phyloP scores from a whole-genome alignment of 2,113 vertebrate genomes.

The Pterophyllum scalare region DNA sequence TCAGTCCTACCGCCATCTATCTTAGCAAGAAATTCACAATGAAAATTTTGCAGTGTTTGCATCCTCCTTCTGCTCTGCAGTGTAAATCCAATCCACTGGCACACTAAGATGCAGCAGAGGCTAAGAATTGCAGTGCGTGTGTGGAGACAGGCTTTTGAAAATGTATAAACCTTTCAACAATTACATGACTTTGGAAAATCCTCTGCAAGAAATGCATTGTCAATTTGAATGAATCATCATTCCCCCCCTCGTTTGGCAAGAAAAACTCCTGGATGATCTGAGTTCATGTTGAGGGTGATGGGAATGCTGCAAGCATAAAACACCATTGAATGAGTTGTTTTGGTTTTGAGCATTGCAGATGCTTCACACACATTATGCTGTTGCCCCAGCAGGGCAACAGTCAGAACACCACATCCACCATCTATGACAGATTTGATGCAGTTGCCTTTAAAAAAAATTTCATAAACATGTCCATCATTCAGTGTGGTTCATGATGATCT shows the following conservation, averaged over 20 bases:
- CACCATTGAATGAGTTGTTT: background rate
- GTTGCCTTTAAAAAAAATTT: background rate
- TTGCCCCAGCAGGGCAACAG: background rate
- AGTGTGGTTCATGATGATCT: background rate
- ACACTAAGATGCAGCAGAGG: conserved; percentile 11
- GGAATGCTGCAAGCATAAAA: background rate
- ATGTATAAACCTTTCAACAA: background rate
- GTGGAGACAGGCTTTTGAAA: conserved; percentile 7
- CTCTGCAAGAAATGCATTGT: conserved; percentile 5
- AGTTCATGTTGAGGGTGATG: background rate
- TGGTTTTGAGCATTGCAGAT: background rate
- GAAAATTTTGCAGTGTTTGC: conserved; percentile 35
- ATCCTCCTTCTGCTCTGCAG: conserved; percentile 18
- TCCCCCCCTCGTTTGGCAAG: background rate
- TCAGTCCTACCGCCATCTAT: conserved; percentile 53
- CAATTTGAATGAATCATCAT: background rate
- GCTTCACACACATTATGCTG: background rate
- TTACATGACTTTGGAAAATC: background rate
- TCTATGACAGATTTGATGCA: background rate
- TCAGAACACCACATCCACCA: background rate
- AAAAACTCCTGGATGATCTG: background rate
- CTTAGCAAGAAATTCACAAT: conserved; percentile 24
- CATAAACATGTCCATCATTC: background rate
- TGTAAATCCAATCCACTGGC: conserved; percentile 35
- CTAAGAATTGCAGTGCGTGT: conserved; percentile 1